Conservation (phyloP, 2,888 invertebrate genomes). For the Pollenia angustigena region DNA sequence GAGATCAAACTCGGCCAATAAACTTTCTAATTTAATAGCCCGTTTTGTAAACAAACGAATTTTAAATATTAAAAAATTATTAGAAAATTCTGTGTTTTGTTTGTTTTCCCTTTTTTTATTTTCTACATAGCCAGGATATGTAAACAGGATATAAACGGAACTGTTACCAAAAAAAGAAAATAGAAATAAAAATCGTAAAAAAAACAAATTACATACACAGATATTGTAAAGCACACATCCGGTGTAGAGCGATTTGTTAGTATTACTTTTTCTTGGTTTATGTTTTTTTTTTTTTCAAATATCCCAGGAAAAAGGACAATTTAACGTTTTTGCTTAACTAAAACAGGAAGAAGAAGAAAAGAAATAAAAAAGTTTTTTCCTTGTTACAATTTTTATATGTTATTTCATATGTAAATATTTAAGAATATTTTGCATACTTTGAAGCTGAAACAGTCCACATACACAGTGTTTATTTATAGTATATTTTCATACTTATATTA, state of each 20-base stretch:
- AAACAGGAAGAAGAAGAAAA: conserved; percentile 23
- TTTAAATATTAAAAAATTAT: conserved; percentile 35
- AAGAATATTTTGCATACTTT: conserved; percentile 61
- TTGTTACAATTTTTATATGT: conserved; percentile 8
- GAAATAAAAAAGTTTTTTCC: conserved; percentile 7
- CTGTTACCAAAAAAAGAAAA: conserved; percentile 52
- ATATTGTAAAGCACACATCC: conserved; percentile 67
- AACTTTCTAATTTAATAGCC: too few species aligned
- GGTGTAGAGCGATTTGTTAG: conserved; percentile 68
- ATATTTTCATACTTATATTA: conserved; percentile 8
- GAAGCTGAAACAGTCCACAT: conserved; percentile 31
- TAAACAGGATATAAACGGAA: conserved; percentile 73
- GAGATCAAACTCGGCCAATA: too few species aligned
- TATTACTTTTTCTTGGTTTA: conserved; percentile 51
- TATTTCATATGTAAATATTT: conserved; percentile 38
- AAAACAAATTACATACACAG: conserved; percentile 25
- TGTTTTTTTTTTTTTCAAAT: background rate
- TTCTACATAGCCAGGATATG: conserved; percentile 66
- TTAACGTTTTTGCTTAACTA: conserved; percentile 22
- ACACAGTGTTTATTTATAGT: conserved; percentile 14
- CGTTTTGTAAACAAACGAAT: too few species aligned
- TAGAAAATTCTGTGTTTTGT: conserved; percentile 6
- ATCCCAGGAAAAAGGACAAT: conserved; percentile 53
- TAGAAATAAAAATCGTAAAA: conserved; percentile 12
- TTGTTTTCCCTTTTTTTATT: conserved; percentile 42